Conservation (phyloP, 2,888 invertebrate species). For the Perdita meconis region DNA sequence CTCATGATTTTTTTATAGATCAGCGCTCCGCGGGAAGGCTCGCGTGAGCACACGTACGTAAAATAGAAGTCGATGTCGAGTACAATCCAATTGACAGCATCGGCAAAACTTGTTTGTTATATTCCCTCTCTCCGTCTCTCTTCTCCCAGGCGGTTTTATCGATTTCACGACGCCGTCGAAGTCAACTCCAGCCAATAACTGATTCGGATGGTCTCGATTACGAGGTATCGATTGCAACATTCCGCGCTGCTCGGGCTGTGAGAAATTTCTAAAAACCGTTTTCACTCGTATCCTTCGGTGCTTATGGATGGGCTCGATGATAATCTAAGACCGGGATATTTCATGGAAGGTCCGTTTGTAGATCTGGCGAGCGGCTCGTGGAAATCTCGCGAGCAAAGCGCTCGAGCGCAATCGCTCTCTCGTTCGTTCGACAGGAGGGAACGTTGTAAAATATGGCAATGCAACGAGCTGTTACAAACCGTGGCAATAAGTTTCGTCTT, state of each 20-base stretch:
- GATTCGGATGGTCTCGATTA: slow-evolving; percentile 47
- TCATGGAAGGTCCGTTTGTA: neutral
- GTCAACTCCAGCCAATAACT: slow-evolving; percentile 40
- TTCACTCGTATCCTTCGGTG: slow-evolving; percentile 10
- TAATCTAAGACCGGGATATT: slow-evolving; percentile 1
- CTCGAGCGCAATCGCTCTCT: neutral
- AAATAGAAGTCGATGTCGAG: slow-evolving; percentile 44
- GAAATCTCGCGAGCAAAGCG: slow-evolving; percentile 16
- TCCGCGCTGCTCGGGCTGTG: slow-evolving; percentile 17
- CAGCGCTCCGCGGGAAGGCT: slow-evolving; percentile 15
- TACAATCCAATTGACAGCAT: slow-evolving; percentile 47
- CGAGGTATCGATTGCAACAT: slow-evolving; percentile 57
- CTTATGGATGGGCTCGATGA: neutral
- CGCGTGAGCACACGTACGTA: slow-evolving; percentile 25
- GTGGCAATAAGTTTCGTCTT: neutral
- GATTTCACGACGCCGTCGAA: slow-evolving; percentile 47
- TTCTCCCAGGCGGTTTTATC: slow-evolving; percentile 44
- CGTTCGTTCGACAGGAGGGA: neutral
- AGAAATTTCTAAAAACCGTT: slow-evolving; percentile 25
- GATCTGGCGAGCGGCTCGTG: neutral
- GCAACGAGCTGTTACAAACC: slow-evolving; percentile 9
- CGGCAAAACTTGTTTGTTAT: slow-evolving; percentile 52
- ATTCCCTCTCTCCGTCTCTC: slow-evolving; percentile 43
- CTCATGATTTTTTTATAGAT: slow-evolving; percentile 34
- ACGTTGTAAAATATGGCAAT: slow-evolving; percentile 9